Evolutionary conservation across 2,888 invertebrate species (phyloP), one percentile per base, ranked within the genome.

Genomic region (Oasisia sp.): DNA sequence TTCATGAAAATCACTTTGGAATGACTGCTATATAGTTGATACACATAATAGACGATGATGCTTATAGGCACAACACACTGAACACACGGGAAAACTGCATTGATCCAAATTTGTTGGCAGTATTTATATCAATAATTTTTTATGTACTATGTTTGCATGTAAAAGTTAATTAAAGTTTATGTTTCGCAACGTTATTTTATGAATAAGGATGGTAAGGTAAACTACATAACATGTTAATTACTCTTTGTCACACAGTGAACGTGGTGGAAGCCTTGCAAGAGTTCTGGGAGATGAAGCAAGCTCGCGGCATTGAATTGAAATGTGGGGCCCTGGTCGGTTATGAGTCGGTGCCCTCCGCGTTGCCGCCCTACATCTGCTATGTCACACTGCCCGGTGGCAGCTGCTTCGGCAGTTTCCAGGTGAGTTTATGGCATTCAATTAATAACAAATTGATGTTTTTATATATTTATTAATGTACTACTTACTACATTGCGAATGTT

Each of bases 261-360:
- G 99, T 99, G 93, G 99, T 99, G 93, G 99, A 99, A 97, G 99
- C 99, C 12, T 97, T 99, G 93, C 99, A 99, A 96, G 99, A 99
- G 97, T 99, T 99, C 97, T 99, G 99, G 99, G 98, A 99, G 97
- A 98, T 98, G 98, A 99, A 99, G 97, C 98, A 98, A 94, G 97
- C 98, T 92, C 97, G 98, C 93, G 98, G 98, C 94, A 98, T 98
- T 32, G 98, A 98, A 95, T 97, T 98, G 94, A 97, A 98, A 95
- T 97, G 98, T 95, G 98, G 98, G 93, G 98, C 98, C 32, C 97
- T 98, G 95, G 98, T 99, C 95, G 98, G 98, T 96, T 99, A 99
- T 96, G 99, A 99, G 97, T 98, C 98, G 4, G 98, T 99, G 94
- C 98, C 98, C 56, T 98, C 98, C 74, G 98, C 98, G 94, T 98